phyloP scores from a whole-genome alignment of 2,888 invertebrate species.

The Caenorhabditis sp. region DNA sequence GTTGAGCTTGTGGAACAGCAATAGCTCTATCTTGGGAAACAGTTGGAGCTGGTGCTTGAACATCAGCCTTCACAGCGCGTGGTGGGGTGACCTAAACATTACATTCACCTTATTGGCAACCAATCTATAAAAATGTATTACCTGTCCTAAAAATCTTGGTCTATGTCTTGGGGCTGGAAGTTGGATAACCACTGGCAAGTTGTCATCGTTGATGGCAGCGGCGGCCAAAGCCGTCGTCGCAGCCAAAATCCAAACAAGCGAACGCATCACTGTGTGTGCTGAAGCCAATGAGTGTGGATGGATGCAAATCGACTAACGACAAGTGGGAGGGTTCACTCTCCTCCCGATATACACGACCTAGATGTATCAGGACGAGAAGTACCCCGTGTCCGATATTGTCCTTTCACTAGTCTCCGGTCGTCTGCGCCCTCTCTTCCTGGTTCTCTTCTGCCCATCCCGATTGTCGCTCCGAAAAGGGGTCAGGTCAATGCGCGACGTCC shows the following conservation, averaged over 20 bases:
- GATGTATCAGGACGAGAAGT: constrained; percentile 58
- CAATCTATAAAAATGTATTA: constrained; percentile 16
- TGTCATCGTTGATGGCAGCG: constrained; percentile 66
- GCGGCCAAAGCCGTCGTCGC: constrained; percentile 54
- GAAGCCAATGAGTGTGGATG: constrained; percentile 61
- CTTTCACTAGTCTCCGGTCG: constrained; percentile 60
- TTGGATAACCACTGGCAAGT: constrained; percentile 69
- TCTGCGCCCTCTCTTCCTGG: constrained; percentile 37
- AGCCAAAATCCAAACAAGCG: constrained; percentile 62
- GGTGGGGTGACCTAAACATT: constrained; percentile 71
- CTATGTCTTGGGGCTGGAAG: constrained; percentile 64
- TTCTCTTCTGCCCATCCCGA: constrained; percentile 24
- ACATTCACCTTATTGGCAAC: background rate
- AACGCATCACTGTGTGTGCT: constrained; percentile 61
- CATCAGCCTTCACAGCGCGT: constrained; percentile 70
- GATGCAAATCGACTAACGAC: constrained; percentile 63
- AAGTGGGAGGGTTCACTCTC: constrained; percentile 60
- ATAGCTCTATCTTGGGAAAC: constrained; percentile 58
- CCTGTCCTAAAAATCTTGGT: constrained; percentile 68
- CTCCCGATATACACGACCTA: constrained; percentile 58
- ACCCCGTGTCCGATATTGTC: constrained; percentile 66
- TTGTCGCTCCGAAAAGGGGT: constrained; percentile 41
- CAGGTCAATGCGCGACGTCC: constrained; percentile 55
- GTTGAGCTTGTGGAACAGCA: constrained; percentile 68
- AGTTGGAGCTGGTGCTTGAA: constrained; percentile 52